Conservation (phyloP, 2,888 invertebrate species). For the Drosophila vallismaia region DNA sequence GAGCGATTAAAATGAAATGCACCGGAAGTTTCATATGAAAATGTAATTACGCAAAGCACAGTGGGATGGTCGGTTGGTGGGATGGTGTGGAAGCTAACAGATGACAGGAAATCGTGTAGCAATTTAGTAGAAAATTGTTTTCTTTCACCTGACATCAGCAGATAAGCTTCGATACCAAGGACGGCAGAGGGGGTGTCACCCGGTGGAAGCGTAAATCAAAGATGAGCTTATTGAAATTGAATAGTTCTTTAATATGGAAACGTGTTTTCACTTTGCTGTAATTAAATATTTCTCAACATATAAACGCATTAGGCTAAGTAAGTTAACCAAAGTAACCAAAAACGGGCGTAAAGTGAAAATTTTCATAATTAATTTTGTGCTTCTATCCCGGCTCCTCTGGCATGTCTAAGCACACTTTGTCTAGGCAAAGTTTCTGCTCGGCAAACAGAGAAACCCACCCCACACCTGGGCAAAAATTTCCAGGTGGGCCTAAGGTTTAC, state of each 20-base stretch:
- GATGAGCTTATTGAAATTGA: conserved; percentile 4
- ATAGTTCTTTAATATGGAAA: conserved; percentile 57
- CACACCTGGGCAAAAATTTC: conserved; percentile 1
- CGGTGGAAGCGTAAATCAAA: not conserved
- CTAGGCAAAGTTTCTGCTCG: conserved; percentile 30
- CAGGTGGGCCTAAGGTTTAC: not conserved
- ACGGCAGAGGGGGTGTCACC: conserved; percentile 1
- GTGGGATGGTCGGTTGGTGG: too few species aligned
- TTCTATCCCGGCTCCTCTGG: conserved; percentile 33
- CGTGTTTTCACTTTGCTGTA: conserved; percentile 44
- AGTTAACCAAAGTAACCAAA: conserved; percentile 58
- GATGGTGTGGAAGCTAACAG: not conserved
- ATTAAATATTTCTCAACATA: conserved; percentile 70
- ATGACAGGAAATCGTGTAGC: conserved; percentile 69
- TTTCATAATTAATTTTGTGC: conserved; percentile 73
- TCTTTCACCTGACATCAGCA: conserved; percentile 5
- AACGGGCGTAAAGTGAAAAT: conserved; percentile 65
- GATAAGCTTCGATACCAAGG: not conserved
- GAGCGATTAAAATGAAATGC: conserved; percentile 38
- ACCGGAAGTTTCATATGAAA: conserved; percentile 58
- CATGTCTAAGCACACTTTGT: conserved; percentile 72
- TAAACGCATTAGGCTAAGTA: conserved; percentile 74
- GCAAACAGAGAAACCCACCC: not conserved
- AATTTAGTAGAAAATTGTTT: conserved; percentile 67
- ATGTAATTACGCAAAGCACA: conserved; percentile 45